Conservation (phyloP, 1,140 invertebrate species). For the Panulirus ornatus region DNA sequence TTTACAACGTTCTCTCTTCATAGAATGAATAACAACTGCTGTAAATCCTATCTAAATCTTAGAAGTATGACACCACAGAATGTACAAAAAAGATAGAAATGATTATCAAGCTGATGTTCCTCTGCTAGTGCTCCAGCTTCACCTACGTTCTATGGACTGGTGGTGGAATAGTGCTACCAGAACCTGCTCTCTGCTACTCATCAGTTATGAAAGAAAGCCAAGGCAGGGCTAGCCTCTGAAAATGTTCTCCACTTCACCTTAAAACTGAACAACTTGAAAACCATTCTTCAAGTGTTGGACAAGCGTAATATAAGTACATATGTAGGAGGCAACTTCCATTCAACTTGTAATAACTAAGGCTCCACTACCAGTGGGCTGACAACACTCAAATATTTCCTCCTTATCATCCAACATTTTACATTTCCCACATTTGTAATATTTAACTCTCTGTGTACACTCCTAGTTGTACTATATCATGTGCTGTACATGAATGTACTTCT, state of each 20-base stretch:
- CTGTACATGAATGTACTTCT: conserved; percentile 67
- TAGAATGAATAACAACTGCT: background rate
- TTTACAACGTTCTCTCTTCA: background rate
- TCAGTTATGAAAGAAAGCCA: background rate
- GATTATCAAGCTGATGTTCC: background rate
- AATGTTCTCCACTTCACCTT: background rate
- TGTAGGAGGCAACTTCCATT: background rate
- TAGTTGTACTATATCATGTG: conserved; percentile 72
- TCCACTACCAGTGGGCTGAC: background rate
- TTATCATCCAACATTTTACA: conserved; percentile 31
- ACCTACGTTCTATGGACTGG: background rate
- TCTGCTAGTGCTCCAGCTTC: background rate
- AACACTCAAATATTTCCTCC: conserved; percentile 20
- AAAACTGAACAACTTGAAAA: background rate
- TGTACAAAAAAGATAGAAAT: background rate
- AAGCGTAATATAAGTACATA: background rate
- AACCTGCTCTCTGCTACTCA: background rate
- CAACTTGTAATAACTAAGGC: background rate
- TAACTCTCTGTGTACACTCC: conserved; percentile 68
- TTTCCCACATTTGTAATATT: conserved; percentile 63
- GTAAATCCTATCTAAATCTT: background rate
- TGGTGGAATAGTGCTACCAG: background rate
- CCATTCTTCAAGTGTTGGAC: background rate
- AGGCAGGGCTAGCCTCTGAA: background rate
- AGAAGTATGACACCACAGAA: background rate